Evolutionary conservation across 2,797 vertebrate genomes (phyloP), one percentile per base, ranked within the genome.

Genomic region (Eulemur coronatus): DNA sequence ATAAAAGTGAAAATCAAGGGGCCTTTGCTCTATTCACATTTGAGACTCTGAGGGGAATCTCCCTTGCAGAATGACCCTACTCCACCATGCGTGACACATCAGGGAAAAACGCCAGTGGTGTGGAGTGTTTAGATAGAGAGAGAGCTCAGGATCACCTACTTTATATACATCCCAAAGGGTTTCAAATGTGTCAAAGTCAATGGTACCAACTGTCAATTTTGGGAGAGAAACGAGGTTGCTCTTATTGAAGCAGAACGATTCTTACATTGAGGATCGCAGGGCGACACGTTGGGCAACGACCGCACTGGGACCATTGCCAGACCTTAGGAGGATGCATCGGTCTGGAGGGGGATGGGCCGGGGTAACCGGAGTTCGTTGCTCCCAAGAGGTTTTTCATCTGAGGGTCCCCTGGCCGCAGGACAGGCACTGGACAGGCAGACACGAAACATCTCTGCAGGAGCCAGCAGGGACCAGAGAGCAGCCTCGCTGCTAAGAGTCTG

Each of bases 271-370:
- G 9, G 5, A 9, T 35, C 73, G 28, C 12, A 14, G 9, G 24
- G 26, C 78, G 6, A 63, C 9, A 6, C 0, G 9, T 0, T 67
- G 22, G 18, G 1, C 22, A 63, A 10, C 4, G 24, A 26, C 50
- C 24, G 52, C 59, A 46, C 11, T 61, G 22, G 43, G 85, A n/a
- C 76, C 3, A 35, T 2, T 30, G 6, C 12, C 28, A 28, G 18
- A 92, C 7, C 18, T 38, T 20, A 52, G 69, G 30, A 10, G 2
- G 79, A 50, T 20, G 20, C 18, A 13, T 1, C 5, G 14, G 13
- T 15, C 69, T 70, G n/a, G 11, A 28, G n/a, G 1, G 28, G 33
- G 6, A 28, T 17, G 30, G 11, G 2, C 0, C 2, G 28, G n/a
- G 30, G 2, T 67, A 33, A 38, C 20, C 26, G 4, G 59, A 50